Percentiles rank a stretch among this genome's conserved stretches.
Conservation (phyloP, 2,888 invertebrate genomes). For the Zelleria hepariella region DNA sequence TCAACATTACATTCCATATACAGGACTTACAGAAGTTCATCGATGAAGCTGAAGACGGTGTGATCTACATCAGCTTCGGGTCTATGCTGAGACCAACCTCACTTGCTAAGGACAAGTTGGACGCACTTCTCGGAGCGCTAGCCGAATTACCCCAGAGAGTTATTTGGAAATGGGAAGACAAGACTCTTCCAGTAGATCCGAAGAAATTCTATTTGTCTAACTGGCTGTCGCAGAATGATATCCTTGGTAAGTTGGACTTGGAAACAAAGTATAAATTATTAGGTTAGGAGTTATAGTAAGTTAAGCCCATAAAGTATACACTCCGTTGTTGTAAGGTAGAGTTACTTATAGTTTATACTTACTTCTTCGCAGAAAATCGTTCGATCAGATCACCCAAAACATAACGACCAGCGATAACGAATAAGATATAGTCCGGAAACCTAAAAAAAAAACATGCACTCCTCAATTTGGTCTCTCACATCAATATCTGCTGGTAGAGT, state of each 20-base stretch:
- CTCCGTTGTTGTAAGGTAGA: too few relatives aligned
- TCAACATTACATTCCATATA: slow-evolving; percentile 15
- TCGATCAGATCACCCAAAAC: too few relatives aligned
- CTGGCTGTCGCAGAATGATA: slow-evolving; percentile 82
- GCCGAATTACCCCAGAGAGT: slow-evolving; percentile 73
- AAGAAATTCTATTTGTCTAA: slow-evolving; percentile 74
- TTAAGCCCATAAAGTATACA: too few relatives aligned
- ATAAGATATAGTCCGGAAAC: too few relatives aligned
- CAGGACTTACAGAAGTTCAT: slow-evolving; percentile 76
- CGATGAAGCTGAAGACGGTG: slow-evolving; percentile 75
- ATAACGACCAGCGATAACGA: too few relatives aligned
- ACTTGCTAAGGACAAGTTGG: slow-evolving; percentile 71
- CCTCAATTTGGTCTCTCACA: too few relatives aligned
- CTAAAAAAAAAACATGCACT: too few relatives aligned
- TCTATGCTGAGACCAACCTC: slow-evolving; percentile 78
- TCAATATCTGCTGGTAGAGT: too few relatives aligned
- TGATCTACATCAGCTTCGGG: slow-evolving; percentile 84
- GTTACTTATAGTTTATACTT: too few relatives aligned
- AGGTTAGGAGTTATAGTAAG: too few relatives aligned
- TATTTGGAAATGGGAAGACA: slow-evolving; percentile 85
- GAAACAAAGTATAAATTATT: too few relatives aligned
- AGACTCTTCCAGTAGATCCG: slow-evolving; percentile 67
- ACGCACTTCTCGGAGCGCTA: slow-evolving; percentile 74
- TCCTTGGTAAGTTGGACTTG: slow-evolving; percentile 76
- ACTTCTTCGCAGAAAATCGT: too few relatives aligned